Base-by-base conservation (phyloP, 2,113 vertebrate genomes). In the Cricetomys ansorgei region DNA sequence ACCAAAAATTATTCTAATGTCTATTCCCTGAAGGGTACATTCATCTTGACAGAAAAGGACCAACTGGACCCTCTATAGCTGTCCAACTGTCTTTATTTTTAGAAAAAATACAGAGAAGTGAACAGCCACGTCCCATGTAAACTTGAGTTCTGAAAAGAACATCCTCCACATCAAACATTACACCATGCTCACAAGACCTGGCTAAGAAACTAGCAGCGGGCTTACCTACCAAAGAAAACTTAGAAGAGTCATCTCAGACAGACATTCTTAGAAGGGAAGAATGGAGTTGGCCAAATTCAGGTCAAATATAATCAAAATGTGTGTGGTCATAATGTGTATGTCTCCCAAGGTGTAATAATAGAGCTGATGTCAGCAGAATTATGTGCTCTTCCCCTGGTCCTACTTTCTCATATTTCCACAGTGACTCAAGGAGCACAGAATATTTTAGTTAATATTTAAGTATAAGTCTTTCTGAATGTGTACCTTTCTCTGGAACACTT, bases 401-500 rank as follows among this genome's bases (percentile, higher is more conserved):
- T 53, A 45, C 43, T 55, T 89, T 43, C 59, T 59, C 17, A 16
- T 64, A 76, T 76, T 73, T 96, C 34, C 64, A 59, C 8, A 80
- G 10, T 53, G 29, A 85, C 37, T 15, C 31, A 31, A 25, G 37
- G n/a, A 92, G 40, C 3, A 11, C 0, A 77, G 21, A 50, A 65
- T 48, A 75, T 79, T 55, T 59, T 37, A 92, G 50, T 70, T 89
- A 95, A 55, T 57, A 6, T n/a, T 37, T 17, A 86, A 80, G 48
- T 48, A 34, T 13, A 86, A 80, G 23, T 23, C 5, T 81, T n/a
- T 93, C 37, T 37, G 37, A 92, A 81, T 9, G 1, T 6, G 31
- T 34, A 79, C 48, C 25, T 89, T 92, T 77, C 45, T 75, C 84
- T 73, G 16, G 50, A 75, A 79, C 17, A 57, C n/a, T 89, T 86